Percentiles rank a stretch among this genome's conserved stretches.
Evolutionary conservation across 2,888 invertebrate genomes (phyloP).

Genomic region (Nymphalis urticae): DNA sequence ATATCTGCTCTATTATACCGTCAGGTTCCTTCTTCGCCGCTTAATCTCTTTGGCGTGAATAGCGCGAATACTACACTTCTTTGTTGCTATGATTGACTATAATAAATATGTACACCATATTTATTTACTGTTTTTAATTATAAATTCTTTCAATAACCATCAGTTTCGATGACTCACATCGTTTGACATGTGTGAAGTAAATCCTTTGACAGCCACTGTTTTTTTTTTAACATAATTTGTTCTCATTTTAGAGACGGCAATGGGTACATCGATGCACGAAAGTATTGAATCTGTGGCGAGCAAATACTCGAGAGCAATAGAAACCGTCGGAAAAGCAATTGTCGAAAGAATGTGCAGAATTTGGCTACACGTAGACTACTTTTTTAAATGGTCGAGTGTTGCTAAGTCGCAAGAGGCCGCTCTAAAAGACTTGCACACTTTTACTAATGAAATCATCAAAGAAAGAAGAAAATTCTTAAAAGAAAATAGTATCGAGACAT

Average conservation of each 20-base stretch:
- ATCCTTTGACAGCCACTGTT: too few relatives aligned
- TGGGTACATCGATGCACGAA: slow-evolving; percentile 37
- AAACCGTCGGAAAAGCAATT: slow-evolving; percentile 27
- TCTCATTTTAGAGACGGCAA: slow-evolving; percentile 37
- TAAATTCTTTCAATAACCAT: background rate
- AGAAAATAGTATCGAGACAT: slow-evolving; percentile 8
- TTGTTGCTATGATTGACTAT: too few relatives aligned
- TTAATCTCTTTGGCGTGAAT: too few relatives aligned
- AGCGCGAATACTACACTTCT: too few relatives aligned
- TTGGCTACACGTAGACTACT: slow-evolving; percentile 34
- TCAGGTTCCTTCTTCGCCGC: too few relatives aligned
- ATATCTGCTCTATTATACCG: too few relatives aligned
- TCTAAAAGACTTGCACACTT: slow-evolving; percentile 35
- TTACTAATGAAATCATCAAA: slow-evolving; percentile 36
- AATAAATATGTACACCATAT: too few relatives aligned
- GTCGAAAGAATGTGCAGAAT: slow-evolving; percentile 31
- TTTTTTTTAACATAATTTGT: background rate
- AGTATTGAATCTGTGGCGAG: slow-evolving; percentile 29
- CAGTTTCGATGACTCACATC: background rate
- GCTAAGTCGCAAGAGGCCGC: slow-evolving; percentile 29
- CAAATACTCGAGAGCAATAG: slow-evolving; percentile 38
- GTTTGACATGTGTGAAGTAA: too few relatives aligned
- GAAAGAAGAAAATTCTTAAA: slow-evolving; percentile 39
- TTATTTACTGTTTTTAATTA: too few relatives aligned
- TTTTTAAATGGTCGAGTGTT: slow-evolving; percentile 26